phyloP scores from a whole-genome alignment of 2,888 invertebrate species.

The Drosophila vallismaia region DNA sequence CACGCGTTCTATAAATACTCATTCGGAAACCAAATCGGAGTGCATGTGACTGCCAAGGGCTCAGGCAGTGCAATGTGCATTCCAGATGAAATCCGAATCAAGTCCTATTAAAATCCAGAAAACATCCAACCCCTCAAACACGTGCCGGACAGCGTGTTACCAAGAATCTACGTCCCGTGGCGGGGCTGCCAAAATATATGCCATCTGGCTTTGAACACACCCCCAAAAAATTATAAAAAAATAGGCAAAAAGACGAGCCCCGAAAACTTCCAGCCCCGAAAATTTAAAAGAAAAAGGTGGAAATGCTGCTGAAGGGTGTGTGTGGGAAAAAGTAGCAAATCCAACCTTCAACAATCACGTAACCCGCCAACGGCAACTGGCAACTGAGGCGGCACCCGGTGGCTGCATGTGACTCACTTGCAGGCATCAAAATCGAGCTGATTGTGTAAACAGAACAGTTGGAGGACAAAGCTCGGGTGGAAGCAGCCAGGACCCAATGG shows the following conservation, averaged over 20 bases:
- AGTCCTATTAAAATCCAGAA: conserved; percentile 3
- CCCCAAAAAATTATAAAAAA: conserved; percentile 16
- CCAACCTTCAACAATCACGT: conserved; percentile 44
- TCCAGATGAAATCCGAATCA: conserved; percentile 10
- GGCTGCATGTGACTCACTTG: conserved; percentile 65
- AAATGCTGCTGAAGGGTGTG: background rate
- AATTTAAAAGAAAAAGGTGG: conserved; percentile 1
- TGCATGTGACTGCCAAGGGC: conserved; percentile 35
- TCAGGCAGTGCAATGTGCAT: conserved; percentile 61
- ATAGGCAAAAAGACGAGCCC: conserved; percentile 32
- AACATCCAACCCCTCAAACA: conserved; percentile 38
- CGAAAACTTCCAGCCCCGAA: conserved; percentile 23
- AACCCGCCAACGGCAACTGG: conserved; percentile 39
- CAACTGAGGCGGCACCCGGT: conserved; percentile 57
- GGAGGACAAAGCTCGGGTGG: conserved; percentile 33
- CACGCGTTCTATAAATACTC: conserved; percentile 13
- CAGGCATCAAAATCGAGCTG: conserved; percentile 32
- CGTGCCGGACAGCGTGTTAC: conserved; percentile 47
- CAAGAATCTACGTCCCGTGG: conserved; percentile 10
- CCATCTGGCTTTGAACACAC: conserved; percentile 26
- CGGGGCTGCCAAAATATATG: background rate
- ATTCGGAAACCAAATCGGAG: conserved; percentile 11
- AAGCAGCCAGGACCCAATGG: background rate
- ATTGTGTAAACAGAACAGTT: conserved; percentile 63
- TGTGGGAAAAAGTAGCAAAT: background rate